Evolutionary conservation across 2,888 invertebrate species (phyloP), one percentile per base, ranked within the genome.

Genomic region (Drosophila nr. fundita): DNA sequence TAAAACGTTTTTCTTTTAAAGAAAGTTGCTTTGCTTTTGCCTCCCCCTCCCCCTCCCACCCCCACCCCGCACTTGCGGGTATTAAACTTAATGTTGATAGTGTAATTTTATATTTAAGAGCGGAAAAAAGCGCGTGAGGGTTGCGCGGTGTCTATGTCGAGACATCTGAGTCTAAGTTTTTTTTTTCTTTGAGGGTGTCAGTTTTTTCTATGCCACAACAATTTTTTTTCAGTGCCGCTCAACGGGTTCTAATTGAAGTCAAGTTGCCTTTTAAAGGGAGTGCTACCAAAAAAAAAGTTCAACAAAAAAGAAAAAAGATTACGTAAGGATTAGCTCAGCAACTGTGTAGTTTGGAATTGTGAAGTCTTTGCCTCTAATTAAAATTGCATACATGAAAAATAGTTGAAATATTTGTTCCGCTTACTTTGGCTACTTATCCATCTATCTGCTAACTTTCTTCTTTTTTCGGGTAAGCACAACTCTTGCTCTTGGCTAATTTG

Each of bases 81-180:
- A 89, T 87, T 89, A 87, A 89, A 85, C 89, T 78, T 90, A 89
- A 89, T 89, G 90, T 87, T 87, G 88, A 87, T 87, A 90, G 90
- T 87, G 90, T 87, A 87, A 87, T 87, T 90, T 87, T 89, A 90
- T 87, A 87, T 87, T 90, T 90, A 85, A 85, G 76, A 75, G 78
- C 18, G 53, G n/a, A 62, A 40, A 64, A 74, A 67, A 68, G 59
- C 27, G 53, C 54, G 49, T 73, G 76, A 82, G 90, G 87, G 87
- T 90, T 89, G 82, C 32, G 64, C 64, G 57, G 67, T 73, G 68
- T 69, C 57, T 66, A 53, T 72, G 55, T 60, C 73, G 60, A 45
- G 24, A 62, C 68, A 68, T 52, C 65, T 55, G 68, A 61, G 69
- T 42, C 59, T 68, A 66, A 24, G 21, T 30, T 60, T 45, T 50